Conservation (phyloP, 2,797 vertebrate species). For the Echiichthys vipera region DNA sequence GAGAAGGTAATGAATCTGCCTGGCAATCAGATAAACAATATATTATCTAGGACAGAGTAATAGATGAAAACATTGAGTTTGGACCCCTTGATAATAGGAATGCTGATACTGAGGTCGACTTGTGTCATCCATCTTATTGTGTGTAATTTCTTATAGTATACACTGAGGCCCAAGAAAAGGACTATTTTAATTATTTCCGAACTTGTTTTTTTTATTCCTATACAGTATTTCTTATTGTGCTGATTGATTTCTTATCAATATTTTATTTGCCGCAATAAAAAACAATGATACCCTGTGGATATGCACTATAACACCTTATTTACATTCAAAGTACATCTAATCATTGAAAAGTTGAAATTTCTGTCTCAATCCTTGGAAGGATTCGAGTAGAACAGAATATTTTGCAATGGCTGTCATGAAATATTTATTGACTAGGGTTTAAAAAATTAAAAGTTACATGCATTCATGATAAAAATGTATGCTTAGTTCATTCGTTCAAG, state of each 20-base stretch:
- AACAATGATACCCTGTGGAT: not conserved
- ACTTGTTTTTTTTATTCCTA: not conserved
- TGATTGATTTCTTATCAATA: not conserved
- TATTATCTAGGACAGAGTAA: slow-evolving; percentile 37
- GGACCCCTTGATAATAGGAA: slow-evolving; percentile 23
- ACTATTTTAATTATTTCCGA: slow-evolving; percentile 6
- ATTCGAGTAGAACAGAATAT: no score
- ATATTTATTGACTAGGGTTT: no score
- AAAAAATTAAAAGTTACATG: no score
- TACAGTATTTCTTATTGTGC: not conserved
- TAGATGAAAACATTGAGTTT: slow-evolving; percentile 29
- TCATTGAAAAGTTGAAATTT: no score
- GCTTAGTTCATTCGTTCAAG: no score
- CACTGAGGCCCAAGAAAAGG: not conserved
- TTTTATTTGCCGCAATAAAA: not conserved
- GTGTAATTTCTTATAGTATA: slow-evolving; percentile 5
- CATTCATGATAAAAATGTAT: no score
- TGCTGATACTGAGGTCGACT: not conserved
- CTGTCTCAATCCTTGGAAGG: no score
- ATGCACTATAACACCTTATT: not conserved
- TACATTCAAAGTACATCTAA: no score
- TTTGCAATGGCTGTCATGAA: no score
- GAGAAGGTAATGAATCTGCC: slow-evolving; percentile 38
- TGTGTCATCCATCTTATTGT: slow-evolving; percentile 22
- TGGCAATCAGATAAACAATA: slow-evolving; percentile 46